phyloP scores from a whole-genome alignment of 2,797 vertebrate genomes.

The Esox masquinongy region DNA sequence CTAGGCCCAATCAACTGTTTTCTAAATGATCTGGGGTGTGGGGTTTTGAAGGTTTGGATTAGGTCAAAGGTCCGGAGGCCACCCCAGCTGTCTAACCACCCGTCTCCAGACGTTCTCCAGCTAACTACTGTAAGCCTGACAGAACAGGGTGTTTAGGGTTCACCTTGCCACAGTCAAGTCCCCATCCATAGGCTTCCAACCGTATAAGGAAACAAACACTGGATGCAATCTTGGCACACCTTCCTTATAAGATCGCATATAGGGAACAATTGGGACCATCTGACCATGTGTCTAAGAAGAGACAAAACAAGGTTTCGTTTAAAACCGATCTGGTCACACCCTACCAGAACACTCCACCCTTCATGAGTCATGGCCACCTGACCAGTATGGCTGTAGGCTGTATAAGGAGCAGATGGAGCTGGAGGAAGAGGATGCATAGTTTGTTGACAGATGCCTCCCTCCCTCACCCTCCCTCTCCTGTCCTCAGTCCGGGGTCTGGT shows the following conservation, averaged over 20 bases:
- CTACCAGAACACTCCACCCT: not conserved
- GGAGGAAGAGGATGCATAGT: conserved; percentile 53
- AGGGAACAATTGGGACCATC: not conserved
- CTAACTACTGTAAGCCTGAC: not conserved
- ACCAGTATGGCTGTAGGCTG: not conserved
- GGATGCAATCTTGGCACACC: not conserved
- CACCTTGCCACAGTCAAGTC: not conserved
- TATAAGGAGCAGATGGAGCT: conserved; percentile 56
- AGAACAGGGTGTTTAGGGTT: not conserved
- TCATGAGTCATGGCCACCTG: not conserved
- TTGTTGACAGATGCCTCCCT: conserved; percentile 71
- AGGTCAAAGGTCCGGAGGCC: not conserved
- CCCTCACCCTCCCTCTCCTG: conserved; percentile 34
- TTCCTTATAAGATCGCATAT: not conserved
- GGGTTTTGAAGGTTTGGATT: not conserved
- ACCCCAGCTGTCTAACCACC: not conserved
- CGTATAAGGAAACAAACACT: not conserved
- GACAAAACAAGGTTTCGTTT: not conserved
- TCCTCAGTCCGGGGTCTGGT: conserved; percentile 22
- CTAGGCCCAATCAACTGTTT: not conserved
- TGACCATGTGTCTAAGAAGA: not conserved
- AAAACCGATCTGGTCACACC: not conserved
- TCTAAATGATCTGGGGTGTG: not conserved
- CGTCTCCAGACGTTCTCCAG: not conserved
- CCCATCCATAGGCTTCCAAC: no score